These are phyloP conservation scores for Microchirus variegatus DNA, from an alignment of 2,797 vertebrate genomes.

Conservation along the genomic window DNA sequence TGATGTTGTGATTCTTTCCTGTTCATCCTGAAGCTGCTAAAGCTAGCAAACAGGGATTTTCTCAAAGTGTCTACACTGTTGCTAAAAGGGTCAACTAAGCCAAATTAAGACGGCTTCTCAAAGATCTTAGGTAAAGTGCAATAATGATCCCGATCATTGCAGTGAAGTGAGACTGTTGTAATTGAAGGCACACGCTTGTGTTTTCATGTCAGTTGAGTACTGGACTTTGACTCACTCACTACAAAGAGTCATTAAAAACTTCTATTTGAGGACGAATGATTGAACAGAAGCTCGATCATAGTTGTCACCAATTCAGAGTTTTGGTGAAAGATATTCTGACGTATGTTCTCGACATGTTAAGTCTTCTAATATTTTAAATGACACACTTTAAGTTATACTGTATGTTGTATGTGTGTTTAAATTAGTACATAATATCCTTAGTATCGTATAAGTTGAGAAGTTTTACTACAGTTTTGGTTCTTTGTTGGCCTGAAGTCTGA, in stretches of 20 bases:
- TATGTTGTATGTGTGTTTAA: conserved; percentile 10
- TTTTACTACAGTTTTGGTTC: neutral
- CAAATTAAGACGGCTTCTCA: conserved; percentile 21
- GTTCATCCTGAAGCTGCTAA: conserved; percentile 33
- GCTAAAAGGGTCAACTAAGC: conserved; percentile 30
- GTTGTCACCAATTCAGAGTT: conserved; percentile 9
- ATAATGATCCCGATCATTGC: neutral
- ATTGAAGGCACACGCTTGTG: conserved; percentile 4
- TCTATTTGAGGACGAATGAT: conserved; percentile 7
- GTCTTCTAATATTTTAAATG: neutral
- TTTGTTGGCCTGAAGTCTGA: conserved; percentile 6
- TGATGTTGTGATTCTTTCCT: conserved; percentile 57
- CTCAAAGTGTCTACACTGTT: neutral
- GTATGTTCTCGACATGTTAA: neutral
- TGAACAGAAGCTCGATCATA: neutral
- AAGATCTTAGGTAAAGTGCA: conserved; percentile 16
- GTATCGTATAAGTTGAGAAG: conserved; percentile 3
- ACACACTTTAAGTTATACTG: neutral
- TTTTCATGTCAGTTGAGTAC: neutral
- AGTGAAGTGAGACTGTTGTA: neutral
- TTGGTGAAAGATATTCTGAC: conserved; percentile 6
- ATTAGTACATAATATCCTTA: neutral
- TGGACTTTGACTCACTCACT: neutral
- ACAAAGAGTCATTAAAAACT: conserved; percentile 5
- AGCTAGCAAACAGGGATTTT: conserved; percentile 16